Evolutionary conservation across 2,113 vertebrate genomes (phyloP).

Genomic region (Gymnarchus niloticus): DNA sequence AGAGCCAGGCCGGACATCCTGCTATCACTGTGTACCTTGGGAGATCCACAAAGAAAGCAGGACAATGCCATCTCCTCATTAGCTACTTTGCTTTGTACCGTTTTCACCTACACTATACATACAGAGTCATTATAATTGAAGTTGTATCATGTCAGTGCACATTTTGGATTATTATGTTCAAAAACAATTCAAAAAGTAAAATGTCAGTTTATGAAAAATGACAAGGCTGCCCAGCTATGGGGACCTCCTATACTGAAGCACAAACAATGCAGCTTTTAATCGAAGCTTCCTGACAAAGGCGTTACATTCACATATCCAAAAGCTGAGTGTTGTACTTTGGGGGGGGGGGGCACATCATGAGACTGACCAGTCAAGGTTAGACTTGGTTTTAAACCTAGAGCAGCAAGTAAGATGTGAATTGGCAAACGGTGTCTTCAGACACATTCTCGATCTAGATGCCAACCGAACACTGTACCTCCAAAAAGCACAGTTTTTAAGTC

Average conservation of each 20-base stretch:
- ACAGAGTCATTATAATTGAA: neutral
- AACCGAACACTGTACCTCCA: constrained; percentile 37
- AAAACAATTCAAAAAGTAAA: neutral
- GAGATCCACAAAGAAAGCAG: neutral
- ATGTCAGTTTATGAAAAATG: neutral
- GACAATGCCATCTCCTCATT: no score
- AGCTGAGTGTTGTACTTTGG: neutral
- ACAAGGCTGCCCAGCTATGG: neutral
- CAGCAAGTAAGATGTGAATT: neutral
- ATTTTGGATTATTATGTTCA: neutral
- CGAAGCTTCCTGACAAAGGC: neutral
- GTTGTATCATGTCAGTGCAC: neutral
- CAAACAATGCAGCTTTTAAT: neutral
- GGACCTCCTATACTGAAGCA: neutral
- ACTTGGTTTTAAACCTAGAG: constrained; percentile 21
- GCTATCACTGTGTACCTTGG: neutral
- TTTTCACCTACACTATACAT: neutral
- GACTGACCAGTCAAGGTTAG: neutral
- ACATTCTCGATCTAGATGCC: constrained; percentile 19
- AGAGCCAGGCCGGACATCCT: neutral
- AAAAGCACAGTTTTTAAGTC: constrained; percentile 36
- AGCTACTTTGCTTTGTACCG: no score
- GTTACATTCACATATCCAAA: neutral
- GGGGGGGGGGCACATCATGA: neutral
- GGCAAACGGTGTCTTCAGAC: neutral